phyloP scores from a whole-genome alignment of 1,140 invertebrate species.

The Panulirus ornatus region DNA sequence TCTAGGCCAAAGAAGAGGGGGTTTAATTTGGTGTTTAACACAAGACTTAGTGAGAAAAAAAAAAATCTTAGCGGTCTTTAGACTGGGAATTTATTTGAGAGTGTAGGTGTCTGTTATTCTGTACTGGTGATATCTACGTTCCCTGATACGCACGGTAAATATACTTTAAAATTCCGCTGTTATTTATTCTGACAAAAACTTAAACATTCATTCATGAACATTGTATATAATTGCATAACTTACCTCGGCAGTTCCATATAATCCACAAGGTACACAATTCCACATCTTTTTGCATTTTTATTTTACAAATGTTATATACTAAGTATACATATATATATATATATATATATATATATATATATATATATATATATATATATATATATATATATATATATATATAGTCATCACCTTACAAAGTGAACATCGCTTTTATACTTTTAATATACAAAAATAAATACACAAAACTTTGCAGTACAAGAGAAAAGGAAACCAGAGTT shows the following conservation, averaged over 20 bases:
- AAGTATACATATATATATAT: neutral
- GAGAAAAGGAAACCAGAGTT: constrained; percentile 19
- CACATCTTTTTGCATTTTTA: neutral
- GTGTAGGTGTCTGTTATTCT: too few species aligned
- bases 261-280: neutral
- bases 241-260: constrained; percentile 4
- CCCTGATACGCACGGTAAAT: neutral
- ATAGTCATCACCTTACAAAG: constrained; percentile 5
- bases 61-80: too few species aligned
- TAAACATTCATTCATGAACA: too few species aligned
- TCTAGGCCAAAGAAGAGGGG: too few species aligned
- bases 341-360: constrained; percentile 20
- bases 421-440: neutral
- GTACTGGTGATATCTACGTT: neutral
- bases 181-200: neutral
- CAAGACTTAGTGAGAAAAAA: too few species aligned
- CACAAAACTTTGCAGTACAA: constrained; percentile 20
- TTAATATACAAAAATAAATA: constrained; percentile 41
- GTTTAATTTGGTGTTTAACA: too few species aligned
- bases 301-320: constrained; percentile 27
- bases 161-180: neutral
- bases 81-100: too few species aligned
- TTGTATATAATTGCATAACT: neutral
- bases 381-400: constrained; percentile 42
- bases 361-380: constrained; percentile 43